Conservation (phyloP, 2,888 invertebrate species). For the Buathra laborator region DNA sequence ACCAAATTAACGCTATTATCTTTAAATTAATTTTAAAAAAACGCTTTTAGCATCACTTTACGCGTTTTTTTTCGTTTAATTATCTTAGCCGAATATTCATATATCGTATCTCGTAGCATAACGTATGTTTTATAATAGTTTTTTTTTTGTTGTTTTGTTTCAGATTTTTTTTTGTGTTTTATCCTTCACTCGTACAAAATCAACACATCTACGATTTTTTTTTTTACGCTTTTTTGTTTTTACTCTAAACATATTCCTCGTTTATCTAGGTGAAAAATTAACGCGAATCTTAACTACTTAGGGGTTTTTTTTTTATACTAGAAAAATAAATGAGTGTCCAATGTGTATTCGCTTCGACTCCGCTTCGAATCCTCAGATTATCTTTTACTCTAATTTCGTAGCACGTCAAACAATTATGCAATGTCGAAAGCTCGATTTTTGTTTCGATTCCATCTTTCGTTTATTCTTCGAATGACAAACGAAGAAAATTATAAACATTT, state of each 20-base stretch:
- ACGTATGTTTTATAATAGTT: conserved; percentile 28
- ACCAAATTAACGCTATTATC: conserved; percentile 41
- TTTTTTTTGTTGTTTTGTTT: conserved; percentile 49
- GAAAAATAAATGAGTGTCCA: conserved; percentile 64
- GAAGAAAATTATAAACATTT: neutral
- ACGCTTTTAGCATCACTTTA: conserved; percentile 27
- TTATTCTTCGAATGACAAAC: conserved; percentile 5
- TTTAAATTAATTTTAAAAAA: conserved; percentile 29
- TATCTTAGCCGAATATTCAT: conserved; percentile 49
- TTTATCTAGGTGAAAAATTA: conserved; percentile 69
- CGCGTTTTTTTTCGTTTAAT: conserved; percentile 10
- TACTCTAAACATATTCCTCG: conserved; percentile 59
- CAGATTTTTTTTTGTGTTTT: conserved; percentile 34
- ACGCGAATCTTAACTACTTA: conserved; percentile 66
- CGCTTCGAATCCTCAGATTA: neutral
- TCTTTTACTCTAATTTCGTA: conserved; percentile 11
- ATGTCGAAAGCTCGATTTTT: no score
- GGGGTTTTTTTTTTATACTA: conserved; percentile 51
- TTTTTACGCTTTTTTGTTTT: conserved; percentile 37
- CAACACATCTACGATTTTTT: conserved; percentile 59
- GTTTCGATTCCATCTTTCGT: neutral
- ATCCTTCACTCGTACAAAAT: conserved; percentile 64
- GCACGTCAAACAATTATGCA: neutral
- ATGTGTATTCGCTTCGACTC: conserved; percentile 32
- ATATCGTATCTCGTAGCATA: conserved; percentile 35